Conservation (phyloP, 2,888 invertebrate genomes). For the Diarsia rubi region DNA sequence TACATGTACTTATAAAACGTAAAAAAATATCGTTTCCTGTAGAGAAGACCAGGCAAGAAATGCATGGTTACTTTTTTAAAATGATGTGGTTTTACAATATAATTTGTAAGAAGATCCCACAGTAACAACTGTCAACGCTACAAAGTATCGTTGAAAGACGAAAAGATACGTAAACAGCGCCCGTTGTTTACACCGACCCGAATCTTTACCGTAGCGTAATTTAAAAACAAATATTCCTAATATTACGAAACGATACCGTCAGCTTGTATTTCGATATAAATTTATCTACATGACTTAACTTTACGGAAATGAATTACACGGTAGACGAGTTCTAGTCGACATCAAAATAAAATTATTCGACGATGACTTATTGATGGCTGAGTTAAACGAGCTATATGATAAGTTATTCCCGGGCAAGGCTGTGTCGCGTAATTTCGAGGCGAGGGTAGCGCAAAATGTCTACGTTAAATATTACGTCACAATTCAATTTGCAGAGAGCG, state of each 20-base stretch:
- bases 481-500: slow-evolving; percentile 76
- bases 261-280: slow-evolving; percentile 60
- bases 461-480: slow-evolving; percentile 77
- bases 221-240: slow-evolving; percentile 51
- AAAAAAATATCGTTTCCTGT: too few relatives aligned
- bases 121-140: slow-evolving; percentile 24
- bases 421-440: slow-evolving; percentile 74
- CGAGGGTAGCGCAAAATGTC: slow-evolving; percentile 74
- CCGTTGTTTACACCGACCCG: slow-evolving; percentile 28
- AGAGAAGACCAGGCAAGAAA: too few relatives aligned
- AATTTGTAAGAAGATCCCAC: slow-evolving; percentile 16
- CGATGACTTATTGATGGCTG: slow-evolving; percentile 77
- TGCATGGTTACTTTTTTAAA: too few relatives aligned
- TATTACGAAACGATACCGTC: slow-evolving; percentile 38
- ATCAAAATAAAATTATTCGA: slow-evolving; percentile 77
- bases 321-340: slow-evolving; percentile 68
- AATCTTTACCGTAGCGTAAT: slow-evolving; percentile 34
- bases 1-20: too few relatives aligned
- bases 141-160: slow-evolving; percentile 32
- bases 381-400: slow-evolving; percentile 80
- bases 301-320: slow-evolving; percentile 70
- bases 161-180: slow-evolving; percentile 13
- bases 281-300: slow-evolving; percentile 66
- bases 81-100: too few relatives aligned
- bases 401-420: slow-evolving; percentile 76